Evolutionary conservation across 2,888 invertebrate species (phyloP), one percentile per base, ranked within the genome.

Genomic region (Agriopis marginaria): DNA sequence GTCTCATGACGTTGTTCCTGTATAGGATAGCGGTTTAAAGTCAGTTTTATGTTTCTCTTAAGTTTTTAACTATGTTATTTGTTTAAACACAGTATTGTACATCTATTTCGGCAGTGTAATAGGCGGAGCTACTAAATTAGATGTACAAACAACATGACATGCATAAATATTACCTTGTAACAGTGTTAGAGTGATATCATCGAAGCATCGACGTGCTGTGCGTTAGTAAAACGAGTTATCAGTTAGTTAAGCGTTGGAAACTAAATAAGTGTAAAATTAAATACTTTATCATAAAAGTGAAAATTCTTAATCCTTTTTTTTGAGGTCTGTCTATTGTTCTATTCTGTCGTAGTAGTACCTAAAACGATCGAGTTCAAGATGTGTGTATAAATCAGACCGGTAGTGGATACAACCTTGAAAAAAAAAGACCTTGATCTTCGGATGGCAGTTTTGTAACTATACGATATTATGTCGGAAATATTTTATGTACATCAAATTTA

Each of bases 151-250:
- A 32, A 32, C 32, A 32, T 32, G 32, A 32, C 32, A 32, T 3
- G 32, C 32, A 32, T 32, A 32, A 32, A 32, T 32, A 32, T 32
- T 32, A 32, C 32, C 32, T 32, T 32, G 32, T 32, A 50, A 23
- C 8, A 51, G 51, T 51, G 51, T 51, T 51, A 32, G 5, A 32
- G n/a, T 40, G 54, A 40, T 54, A 54, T 39, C 54, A 54, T 54
- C n/a, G 40, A 40, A 12, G n/a, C 11, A 40, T 7, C 54, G 8
- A 54, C 40, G 54, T 54, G 53, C 5, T 32, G 54, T 54, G 40
- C 40, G 54, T 54, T 54, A n/a, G 8, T 9, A n/a, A 54, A 54
- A 3, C 10, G 5, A 40, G n/a, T 39, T 23, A 40, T 54, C 12
- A 54, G 10, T 12, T 7, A 40, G 40, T 32, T 54, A n/a, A 40